Evolutionary conservation across 1,140 invertebrate species (phyloP).

Genomic region (Sarcophaga bullata): DNA sequence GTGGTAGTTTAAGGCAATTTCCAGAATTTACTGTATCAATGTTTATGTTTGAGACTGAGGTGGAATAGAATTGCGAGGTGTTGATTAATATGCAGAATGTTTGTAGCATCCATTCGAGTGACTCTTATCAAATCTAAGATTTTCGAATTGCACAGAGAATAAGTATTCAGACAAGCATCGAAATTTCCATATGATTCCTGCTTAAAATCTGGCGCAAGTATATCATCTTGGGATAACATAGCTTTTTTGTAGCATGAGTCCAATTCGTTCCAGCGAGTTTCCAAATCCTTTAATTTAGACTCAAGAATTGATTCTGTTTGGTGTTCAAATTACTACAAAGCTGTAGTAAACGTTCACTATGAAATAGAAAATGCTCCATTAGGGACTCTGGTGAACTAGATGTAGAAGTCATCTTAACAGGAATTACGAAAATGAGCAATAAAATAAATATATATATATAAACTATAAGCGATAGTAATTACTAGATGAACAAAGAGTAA

Average conservation of each 20-base stretch:
- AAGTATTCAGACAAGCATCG: neutral
- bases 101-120: neutral
- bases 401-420: neutral
- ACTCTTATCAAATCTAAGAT: neutral
- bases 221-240: neutral
- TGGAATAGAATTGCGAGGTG: neutral
- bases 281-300: conserved; percentile 12
- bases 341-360: neutral
- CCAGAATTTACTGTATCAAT: too few species aligned
- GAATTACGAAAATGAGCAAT: too few species aligned
- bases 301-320: neutral
- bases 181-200: neutral
- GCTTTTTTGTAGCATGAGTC: neutral
- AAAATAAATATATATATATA: too few species aligned
- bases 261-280: neutral
- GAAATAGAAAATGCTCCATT: neutral
- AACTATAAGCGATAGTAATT: too few species aligned
- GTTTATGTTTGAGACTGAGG: neutral
- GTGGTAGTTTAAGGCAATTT: conserved; percentile 28
- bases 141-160: neutral
- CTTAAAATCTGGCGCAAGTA: neutral
- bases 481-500: too few species aligned
- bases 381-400: neutral
- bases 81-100: neutral
- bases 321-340: neutral